These are phyloP conservation scores for Petromus typicus DNA, from an alignment of 2,113 vertebrate species.

Conservation along the genomic window DNA sequence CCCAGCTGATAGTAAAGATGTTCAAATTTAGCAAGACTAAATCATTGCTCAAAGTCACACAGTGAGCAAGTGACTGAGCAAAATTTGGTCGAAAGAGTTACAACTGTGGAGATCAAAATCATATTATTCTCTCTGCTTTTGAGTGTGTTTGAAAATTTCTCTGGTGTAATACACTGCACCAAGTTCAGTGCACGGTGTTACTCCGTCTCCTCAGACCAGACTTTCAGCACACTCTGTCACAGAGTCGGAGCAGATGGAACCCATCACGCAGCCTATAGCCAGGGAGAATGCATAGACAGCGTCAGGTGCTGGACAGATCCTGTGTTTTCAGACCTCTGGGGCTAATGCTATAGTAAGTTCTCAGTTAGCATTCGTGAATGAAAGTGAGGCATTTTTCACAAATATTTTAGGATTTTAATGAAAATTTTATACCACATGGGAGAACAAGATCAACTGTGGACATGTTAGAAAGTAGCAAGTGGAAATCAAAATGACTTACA, in stretches of 20 bases:
- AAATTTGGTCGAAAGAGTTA: neutral
- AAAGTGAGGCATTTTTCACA: slow-evolving; percentile 12
- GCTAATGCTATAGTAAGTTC: neutral
- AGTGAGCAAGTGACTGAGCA: neutral
- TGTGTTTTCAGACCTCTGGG: neutral
- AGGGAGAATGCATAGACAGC: neutral
- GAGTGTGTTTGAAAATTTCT: neutral
- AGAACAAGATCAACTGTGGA: neutral
- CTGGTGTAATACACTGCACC: neutral
- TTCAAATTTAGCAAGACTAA: neutral
- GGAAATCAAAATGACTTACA: slow-evolving; percentile 36
- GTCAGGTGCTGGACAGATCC: neutral
- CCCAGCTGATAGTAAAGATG: neutral
- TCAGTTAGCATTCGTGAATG: neutral
- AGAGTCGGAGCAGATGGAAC: neutral
- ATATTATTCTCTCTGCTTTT: neutral
- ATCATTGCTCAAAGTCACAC: neutral
- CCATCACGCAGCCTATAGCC: neutral
- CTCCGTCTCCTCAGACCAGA: neutral
- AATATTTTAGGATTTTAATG: neutral
- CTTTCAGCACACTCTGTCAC: neutral
- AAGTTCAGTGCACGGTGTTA: neutral
- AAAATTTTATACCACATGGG: neutral
- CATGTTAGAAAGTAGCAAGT: slow-evolving; percentile 1
- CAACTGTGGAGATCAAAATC: neutral